Conservation (phyloP, 1,140 invertebrate species). For the Aphis craccivora region DNA sequence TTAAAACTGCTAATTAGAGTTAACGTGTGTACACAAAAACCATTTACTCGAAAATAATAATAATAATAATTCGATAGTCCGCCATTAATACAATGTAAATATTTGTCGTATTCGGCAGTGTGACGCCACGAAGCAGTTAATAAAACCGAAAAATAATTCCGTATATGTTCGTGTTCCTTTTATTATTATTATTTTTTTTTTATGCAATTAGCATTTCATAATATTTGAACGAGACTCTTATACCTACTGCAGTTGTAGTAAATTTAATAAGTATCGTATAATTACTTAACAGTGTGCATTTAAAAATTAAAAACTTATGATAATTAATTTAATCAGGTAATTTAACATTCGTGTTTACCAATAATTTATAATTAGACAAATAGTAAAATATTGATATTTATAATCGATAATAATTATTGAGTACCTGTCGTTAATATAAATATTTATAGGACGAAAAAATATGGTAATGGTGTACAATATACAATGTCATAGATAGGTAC, state of each 20-base stretch:
- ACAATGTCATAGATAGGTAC: background rate
- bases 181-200: conserved; percentile 14
- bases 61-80: conserved; percentile 14
- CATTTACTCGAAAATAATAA: conserved; percentile 46
- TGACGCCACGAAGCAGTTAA: background rate
- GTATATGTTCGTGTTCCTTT: conserved; percentile 11
- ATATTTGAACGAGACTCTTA: conserved; percentile 26
- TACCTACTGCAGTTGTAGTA: background rate
- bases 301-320: conserved; percentile 27
- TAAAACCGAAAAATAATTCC: conserved; percentile 31
- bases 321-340: conserved; percentile 12
- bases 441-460: background rate
- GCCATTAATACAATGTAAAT: conserved; percentile 36
- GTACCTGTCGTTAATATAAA: background rate
- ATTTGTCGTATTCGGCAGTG: conserved; percentile 37
- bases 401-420: background rate
- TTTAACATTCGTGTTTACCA: background rate
- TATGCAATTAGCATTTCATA: conserved; percentile 22
- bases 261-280: background rate
- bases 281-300: background rate
- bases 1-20: conserved; percentile 50
- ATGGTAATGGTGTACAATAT: background rate
- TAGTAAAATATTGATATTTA: background rate
- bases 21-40: conserved; percentile 48
- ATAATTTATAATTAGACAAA: conserved; percentile 20